Base-by-base conservation (phyloP, 2,113 vertebrate genomes). In the Atrichornis clamosus region DNA sequence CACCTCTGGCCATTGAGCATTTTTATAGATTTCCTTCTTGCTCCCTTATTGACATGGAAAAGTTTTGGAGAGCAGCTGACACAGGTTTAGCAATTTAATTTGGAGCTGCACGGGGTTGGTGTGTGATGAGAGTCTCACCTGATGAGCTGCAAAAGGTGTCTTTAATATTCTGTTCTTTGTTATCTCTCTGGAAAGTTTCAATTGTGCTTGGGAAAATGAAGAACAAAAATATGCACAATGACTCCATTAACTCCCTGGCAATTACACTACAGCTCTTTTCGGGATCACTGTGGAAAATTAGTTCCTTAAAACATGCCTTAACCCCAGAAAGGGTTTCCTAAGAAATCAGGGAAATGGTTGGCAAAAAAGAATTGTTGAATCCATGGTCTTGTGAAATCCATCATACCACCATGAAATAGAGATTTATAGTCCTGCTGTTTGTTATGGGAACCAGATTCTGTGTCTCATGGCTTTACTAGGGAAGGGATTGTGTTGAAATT, bases 241-340 rank as follows among this genome's bases (percentile, higher is more conserved):
- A 46, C 73, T 89, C 90, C 52, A 95, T 93, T 77, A 96, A 80
- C 58, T 79, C 55, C 84, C 65, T 91, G 79, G 75, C 52, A 93
- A 50, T 94, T 70, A 59, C 33, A 30, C 69, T 63, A 4, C 7
- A 69, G 56, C 55, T 68, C 88, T 79, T 87, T 27, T 68, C 65
- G 44, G 81, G 70, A 77, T 70, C 82, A 41, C 68, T 62, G 37
- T 52, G 77, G 60, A 91, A 80, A 90, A 83, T 91, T 14, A 85
- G 52, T 89, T 90, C 94, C 80, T 94, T 27, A 76, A 91, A 83
- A 82, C 14, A 6, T 41, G 63, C 68, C 82, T 92, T 50, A 84
- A 94, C 96, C 27, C 13, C 44, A 42, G 69, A 27, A 47, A n/a
- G 46, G 58, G 41, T 72, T 39, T 92, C 50, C 62, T 41, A 58